phyloP scores from a whole-genome alignment of 92 coral and sea anemone species.

The Epizoanthus stellaris region DNA sequence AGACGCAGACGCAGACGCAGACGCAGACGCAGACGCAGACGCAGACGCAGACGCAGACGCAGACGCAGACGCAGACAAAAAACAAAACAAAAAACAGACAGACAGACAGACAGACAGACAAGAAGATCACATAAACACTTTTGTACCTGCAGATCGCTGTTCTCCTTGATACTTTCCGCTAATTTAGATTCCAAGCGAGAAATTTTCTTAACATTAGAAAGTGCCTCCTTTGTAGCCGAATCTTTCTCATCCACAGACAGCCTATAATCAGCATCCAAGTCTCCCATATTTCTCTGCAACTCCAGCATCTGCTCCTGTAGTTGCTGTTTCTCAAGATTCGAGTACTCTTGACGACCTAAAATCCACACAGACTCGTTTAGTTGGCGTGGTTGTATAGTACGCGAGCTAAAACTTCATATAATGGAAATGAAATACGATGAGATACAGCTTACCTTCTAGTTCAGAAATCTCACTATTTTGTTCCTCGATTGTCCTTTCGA shows the following conservation, averaged over 20 bases:
- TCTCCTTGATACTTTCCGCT: conserved; percentile 73
- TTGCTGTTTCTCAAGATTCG: conserved; percentile 65
- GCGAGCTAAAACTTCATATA: no score
- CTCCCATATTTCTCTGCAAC: conserved; percentile 60
- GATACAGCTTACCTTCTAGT: conserved; percentile 30
- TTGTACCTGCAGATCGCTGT: conserved; percentile 55
- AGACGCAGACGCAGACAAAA: neutral
- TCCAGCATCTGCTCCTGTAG: conserved; percentile 64
- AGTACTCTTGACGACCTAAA: conserved; percentile 59
- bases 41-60: no score
- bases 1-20: no score
- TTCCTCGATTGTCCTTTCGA: conserved; percentile 57
- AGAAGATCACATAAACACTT: neutral
- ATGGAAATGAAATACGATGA: no score
- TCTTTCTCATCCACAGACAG: conserved; percentile 74
- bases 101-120: no score
- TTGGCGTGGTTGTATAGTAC: neutral
- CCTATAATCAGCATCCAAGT: conserved; percentile 81
- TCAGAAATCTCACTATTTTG: conserved; percentile 56
- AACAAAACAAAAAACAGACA: neutral
- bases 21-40: no score
- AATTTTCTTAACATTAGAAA: conserved; percentile 56
- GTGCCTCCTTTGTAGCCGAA: conserved; percentile 64
- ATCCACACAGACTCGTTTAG: conserved; percentile 28
- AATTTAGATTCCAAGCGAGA: conserved; percentile 78